Base-by-base conservation (phyloP, 1,140 invertebrate genomes). In the Alviniconcha marisindica region DNA sequence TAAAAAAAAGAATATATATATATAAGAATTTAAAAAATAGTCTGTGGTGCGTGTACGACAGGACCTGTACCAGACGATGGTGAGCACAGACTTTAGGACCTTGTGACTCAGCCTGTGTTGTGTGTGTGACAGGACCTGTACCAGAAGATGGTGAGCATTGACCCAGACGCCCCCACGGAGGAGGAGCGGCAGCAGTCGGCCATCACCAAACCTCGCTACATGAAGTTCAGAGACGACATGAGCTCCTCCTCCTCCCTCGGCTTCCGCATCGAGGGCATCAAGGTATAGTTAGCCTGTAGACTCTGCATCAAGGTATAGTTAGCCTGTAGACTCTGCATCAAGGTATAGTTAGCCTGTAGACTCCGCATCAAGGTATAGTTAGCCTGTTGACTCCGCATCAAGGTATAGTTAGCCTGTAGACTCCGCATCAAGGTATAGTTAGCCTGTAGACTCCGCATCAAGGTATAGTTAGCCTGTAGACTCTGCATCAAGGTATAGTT, bases 211-310 rank as follows among this genome's bases (percentile, higher is more conserved):
- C 97, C 97, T 0, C 94, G 98, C 15, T 99, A 99, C 91, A 99
- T 99, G 97, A 96, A 98, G 31, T 99, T 98, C 97, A 94, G 98
- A 73, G 98, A 99, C 94, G 98, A 97, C 7, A 98, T 99, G 89
- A 99, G 97, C 31, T 99, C 98, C 33, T 99, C 98, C 4, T 96
- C 97, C 0, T 97, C 96, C 4, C 94, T 99, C 33, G 98, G 98
- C 76, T 99, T 99, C 93, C 94, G 98, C 84, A 98, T 99, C 87
- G 98, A 99, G 93, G 98, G 98, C 12, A 97, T 99, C 82, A 97
- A 98, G 93, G 95, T 96, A 91, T n/a, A n/a, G n/a, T n/a, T n/a
- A n/a, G n/a, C n/a, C n/a, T n/a, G n/a, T n/a, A n/a, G n/a, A n/a
- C n/a, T n/a, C n/a, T n/a, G n/a, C n/a, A n/a, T n/a, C n/a, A n/a